These are phyloP conservation scores for Harpagoxenus sublaevis DNA, from an alignment of 2,888 invertebrate genomes.

Conservation along the genomic window DNA sequence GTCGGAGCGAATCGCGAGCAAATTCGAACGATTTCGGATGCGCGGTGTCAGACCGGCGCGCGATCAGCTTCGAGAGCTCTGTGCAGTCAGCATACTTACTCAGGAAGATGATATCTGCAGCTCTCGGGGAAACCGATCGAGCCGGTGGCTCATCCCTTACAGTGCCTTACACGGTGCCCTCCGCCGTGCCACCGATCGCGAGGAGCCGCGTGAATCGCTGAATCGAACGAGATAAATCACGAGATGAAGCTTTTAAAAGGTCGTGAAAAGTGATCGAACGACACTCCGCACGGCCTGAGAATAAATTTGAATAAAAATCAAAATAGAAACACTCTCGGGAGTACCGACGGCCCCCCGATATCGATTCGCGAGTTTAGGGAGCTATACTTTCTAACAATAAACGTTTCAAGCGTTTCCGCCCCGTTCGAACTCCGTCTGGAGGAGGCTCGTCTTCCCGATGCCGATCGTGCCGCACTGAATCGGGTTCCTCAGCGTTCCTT, in stretches of 20 bases:
- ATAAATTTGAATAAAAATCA: not conserved
- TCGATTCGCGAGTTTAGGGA: no score
- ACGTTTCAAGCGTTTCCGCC: not conserved
- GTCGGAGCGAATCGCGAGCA: conserved; percentile 9
- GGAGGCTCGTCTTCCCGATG: not conserved
- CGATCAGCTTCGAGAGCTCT: conserved; percentile 63
- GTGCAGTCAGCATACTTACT: conserved; percentile 53
- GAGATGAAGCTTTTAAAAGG: not conserved
- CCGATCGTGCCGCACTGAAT: conserved; percentile 23
- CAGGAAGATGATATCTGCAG: conserved; percentile 62
- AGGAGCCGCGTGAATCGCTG: no score
- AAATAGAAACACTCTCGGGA: not conserved
- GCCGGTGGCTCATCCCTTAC: conserved; percentile 67
- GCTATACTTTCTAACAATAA: no score
- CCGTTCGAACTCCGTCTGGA: not conserved
- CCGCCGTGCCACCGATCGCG: no score
- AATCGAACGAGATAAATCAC: not conserved
- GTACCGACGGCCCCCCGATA: not conserved
- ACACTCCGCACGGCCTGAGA: not conserved
- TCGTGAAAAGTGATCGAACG: not conserved
- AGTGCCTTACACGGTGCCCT: no score
- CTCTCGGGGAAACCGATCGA: conserved; percentile 66
- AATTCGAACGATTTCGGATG: conserved; percentile 37
- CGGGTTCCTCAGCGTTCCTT: not conserved
- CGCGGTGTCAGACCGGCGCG: not conserved